Conservation (phyloP, 2,113 vertebrate species). For the Gnathonemus longibarbis region DNA sequence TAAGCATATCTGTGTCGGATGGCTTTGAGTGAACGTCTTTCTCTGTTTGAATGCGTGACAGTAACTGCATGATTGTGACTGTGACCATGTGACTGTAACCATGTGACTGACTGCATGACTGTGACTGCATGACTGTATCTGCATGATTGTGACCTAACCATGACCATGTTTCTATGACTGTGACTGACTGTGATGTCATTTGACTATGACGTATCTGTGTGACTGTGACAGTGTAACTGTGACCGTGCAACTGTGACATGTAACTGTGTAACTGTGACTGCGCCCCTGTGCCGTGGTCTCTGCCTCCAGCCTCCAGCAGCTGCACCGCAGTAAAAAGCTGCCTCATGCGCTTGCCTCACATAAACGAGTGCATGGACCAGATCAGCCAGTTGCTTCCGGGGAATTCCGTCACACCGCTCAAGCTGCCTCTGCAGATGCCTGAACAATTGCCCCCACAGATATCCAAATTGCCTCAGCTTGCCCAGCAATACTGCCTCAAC, state of each 20-base stretch:
- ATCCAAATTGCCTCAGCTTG: constrained; percentile 40
- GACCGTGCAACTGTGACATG: not conserved
- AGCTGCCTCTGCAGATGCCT: constrained; percentile 47
- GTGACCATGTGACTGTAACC: not conserved
- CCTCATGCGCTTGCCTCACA: constrained; percentile 57
- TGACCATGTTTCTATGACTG: not conserved
- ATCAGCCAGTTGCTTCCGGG: constrained; percentile 58
- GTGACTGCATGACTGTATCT: not conserved
- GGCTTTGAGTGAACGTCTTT: not conserved
- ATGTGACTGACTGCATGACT: not conserved
- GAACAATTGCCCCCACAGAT: constrained; percentile 25
- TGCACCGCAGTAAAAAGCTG: constrained; percentile 60
- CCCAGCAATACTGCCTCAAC: constrained; percentile 48
- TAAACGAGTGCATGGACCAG: constrained; percentile 50
- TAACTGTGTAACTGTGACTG: not conserved
- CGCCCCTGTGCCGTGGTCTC: not conserved
- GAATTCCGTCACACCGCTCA: constrained; percentile 53
- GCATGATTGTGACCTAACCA: not conserved
- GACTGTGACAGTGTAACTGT: not conserved
- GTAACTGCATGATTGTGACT: not conserved
- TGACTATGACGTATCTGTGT: not conserved
- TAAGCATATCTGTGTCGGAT: constrained; percentile 22
- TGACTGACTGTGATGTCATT: not conserved
- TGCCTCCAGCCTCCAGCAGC: constrained; percentile 45
- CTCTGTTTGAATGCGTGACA: not conserved